Base-by-base conservation (phyloP, 2,888 invertebrate genomes). In the Eupeodes luniger region DNA sequence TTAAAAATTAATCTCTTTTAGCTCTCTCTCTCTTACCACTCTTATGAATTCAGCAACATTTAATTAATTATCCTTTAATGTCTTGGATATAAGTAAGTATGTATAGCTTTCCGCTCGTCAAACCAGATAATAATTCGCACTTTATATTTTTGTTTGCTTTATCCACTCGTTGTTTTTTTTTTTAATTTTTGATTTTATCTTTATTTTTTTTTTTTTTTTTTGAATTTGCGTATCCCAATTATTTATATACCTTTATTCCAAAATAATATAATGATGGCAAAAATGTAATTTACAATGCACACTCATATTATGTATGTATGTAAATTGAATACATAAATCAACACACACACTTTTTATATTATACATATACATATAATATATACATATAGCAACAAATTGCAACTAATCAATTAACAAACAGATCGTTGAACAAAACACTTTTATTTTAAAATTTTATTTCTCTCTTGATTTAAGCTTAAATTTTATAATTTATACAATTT, bases 31-130 rank as follows among this genome's bases (percentile, higher is more conserved):
- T 27, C 72, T 88, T 85, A 88, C 88, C 88, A 70, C 74, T 70
- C 55, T 75, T 81, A 75, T 81, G 85, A 75, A 49, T 85, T 81
- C 85, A 85, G 85, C 75, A 85, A 66, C 64, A 59, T 70, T 16
- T 88, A 70, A 78, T 81, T 88, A 88, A 88, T 88, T 88, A 88
- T 88, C 88, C 88, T 75, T 85, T 85, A 85, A 85, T 81, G 77
- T 67, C 67, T 85, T 77, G 77, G 81, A 88, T 85, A 51, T 27
- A 27, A 27, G 27, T 27, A 27, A 27, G 27, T 27, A 3, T 69
- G 64, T 74, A 3, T 57, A 27, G 53, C 66, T 59, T 72, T 59
- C 70, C 40, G 6, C 55, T 57, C 51, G 62, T 14, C 67, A 81
- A 40, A 61, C n/a, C 74, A 49, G 53, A 55, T 27, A 27, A 27